Conservation (phyloP, 2,113 vertebrate genomes). For the Barnardius zonarius region DNA sequence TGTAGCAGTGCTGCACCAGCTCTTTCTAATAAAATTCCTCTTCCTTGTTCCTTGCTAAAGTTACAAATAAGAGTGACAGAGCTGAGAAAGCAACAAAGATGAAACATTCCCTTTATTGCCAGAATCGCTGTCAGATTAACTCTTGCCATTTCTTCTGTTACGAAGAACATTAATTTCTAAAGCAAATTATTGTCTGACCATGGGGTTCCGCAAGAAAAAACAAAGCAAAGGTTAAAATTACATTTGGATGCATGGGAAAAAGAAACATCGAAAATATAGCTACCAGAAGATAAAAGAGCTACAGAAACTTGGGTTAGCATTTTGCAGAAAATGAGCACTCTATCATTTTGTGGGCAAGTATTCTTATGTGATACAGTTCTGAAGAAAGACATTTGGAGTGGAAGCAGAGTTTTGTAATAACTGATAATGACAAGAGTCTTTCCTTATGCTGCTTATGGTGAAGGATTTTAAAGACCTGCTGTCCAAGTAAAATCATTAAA, state of each 20-base stretch:
- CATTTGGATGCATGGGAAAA: not conserved
- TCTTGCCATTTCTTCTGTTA: not conserved
- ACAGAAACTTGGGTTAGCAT: not conserved
- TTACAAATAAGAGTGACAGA: not conserved
- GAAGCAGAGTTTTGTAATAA: not conserved
- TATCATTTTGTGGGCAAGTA: not conserved
- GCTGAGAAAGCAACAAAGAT: not conserved
- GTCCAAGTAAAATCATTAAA: constrained; percentile 10
- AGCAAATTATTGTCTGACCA: not conserved
- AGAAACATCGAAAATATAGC: not conserved
- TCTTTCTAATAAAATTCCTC: not conserved
- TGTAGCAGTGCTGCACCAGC: not conserved
- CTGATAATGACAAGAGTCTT: not conserved
- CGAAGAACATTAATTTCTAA: not conserved
- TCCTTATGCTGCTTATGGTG: not conserved
- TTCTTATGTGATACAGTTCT: not conserved
- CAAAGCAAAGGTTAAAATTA: not conserved
- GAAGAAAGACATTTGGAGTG: not conserved
- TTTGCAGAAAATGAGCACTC: not conserved
- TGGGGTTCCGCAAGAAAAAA: not conserved
- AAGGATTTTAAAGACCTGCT: not conserved
- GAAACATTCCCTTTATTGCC: not conserved
- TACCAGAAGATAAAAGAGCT: not conserved
- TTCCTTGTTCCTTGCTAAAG: not conserved
- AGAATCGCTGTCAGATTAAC: not conserved